A percentile compares a stretch with the other conserved stretches of the same genome.
Evolutionary conservation across 2,113 vertebrate species (phyloP).

Genomic region (Hippocampus mohnikei): DNA sequence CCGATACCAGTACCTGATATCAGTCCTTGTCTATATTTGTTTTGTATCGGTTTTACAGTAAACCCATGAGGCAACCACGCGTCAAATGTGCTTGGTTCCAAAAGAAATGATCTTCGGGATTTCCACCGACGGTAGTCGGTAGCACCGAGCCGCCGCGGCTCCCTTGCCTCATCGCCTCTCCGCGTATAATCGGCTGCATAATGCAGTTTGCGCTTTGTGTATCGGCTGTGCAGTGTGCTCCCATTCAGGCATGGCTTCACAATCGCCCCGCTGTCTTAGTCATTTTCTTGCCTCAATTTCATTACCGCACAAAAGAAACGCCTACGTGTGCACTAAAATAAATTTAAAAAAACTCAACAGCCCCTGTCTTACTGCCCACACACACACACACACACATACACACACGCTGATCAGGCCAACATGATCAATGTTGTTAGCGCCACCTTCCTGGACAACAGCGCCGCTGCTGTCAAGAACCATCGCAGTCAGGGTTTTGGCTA

Average conservation of each 20-base stretch:
- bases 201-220: not conserved
- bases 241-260: slow-evolving; percentile 7
- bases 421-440: slow-evolving; percentile 29
- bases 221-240: not conserved
- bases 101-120: too few species aligned
- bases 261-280: slow-evolving; percentile 18
- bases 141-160: not conserved
- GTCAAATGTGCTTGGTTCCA: too few species aligned
- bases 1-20: too few species aligned
- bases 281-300: slow-evolving; percentile 37
- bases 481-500: slow-evolving; percentile 31
- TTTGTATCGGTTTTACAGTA: too few species aligned
- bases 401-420: slow-evolving; percentile 5
- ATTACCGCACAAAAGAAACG: slow-evolving; percentile 49
- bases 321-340: slow-evolving; percentile 37
- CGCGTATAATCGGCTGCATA: slow-evolving; percentile 4
- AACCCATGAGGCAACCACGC: too few species aligned
- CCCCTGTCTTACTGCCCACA: slow-evolving; percentile 9
- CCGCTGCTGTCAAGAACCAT: slow-evolving; percentile 41
- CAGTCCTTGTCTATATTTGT: too few species aligned
- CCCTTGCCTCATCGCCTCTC: not conserved
- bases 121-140: too few species aligned
- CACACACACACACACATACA: not conserved
- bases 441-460: slow-evolving; percentile 28
- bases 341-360: slow-evolving; percentile 11